Conservation (phyloP, 2,113 vertebrate genomes). For the Thermophis baileyi region DNA sequence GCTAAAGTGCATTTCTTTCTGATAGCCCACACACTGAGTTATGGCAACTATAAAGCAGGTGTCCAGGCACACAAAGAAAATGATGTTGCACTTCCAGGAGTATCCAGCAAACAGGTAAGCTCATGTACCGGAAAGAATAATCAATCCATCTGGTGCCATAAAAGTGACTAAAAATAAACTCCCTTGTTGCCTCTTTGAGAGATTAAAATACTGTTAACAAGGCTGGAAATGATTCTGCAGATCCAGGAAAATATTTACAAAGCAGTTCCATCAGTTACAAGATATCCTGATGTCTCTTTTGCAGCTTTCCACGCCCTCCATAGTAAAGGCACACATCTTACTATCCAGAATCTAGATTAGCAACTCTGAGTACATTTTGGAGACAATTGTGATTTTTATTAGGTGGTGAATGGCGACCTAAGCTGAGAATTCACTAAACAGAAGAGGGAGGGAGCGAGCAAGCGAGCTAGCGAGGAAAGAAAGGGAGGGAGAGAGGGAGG, state of each 20-base stretch:
- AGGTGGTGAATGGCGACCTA: neutral
- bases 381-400: neutral
- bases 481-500: too few relatives aligned
- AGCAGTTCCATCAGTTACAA: neutral
- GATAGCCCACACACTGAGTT: neutral
- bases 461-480: too few relatives aligned
- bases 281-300: neutral
- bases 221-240: neutral
- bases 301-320: neutral
- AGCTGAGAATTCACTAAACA: neutral
- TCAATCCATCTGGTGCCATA: slow-evolving; percentile 4
- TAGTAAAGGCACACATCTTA: neutral
- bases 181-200: neutral
- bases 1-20: neutral
- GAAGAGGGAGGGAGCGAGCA: neutral
- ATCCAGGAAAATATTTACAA: neutral
- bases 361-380: neutral
- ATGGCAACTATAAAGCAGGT: neutral
- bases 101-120: slow-evolving; percentile 9
- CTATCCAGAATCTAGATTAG: neutral
- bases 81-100: neutral
- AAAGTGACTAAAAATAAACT: neutral
- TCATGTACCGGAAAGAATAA: neutral
- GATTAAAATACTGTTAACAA: neutral
- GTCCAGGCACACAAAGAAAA: neutral